phyloP scores from a whole-genome alignment of 2,888 invertebrate genomes.

The Tenthredo amoena region DNA sequence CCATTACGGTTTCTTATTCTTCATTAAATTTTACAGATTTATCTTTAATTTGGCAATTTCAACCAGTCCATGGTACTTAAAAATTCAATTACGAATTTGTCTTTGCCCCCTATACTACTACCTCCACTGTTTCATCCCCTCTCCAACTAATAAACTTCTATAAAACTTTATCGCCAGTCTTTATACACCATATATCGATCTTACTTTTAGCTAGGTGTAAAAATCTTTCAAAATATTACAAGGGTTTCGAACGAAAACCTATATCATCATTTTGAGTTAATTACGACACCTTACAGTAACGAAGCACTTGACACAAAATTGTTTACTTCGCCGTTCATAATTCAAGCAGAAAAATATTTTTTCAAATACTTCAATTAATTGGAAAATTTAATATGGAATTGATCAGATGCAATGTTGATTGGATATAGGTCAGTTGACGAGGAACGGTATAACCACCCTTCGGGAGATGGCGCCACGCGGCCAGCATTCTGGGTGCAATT shows the following conservation, averaged over 20 bases:
- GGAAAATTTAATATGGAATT: not conserved
- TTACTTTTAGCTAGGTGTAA: not conserved
- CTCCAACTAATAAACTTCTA: not conserved
- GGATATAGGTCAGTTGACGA: slow-evolving; percentile 48
- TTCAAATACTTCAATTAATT: not conserved
- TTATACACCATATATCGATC: not conserved
- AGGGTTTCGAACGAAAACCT: not conserved
- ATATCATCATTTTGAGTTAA: not conserved
- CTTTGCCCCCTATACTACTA: not conserved
- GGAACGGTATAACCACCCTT: slow-evolving; percentile 29
- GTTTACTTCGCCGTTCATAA: not conserved
- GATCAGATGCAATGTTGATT: not conserved
- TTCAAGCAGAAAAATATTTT: not conserved
- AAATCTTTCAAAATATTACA: not conserved
- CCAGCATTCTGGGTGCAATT: slow-evolving; percentile 49
- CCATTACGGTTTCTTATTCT: slow-evolving; percentile 50
- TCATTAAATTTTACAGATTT: slow-evolving; percentile 47
- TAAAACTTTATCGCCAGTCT: not conserved
- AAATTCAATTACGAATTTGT: slow-evolving; percentile 43
- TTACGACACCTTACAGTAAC: not conserved
- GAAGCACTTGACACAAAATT: not conserved
- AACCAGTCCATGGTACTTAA: slow-evolving; percentile 43
- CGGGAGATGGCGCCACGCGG: slow-evolving; percentile 54
- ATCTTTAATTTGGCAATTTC: slow-evolving; percentile 44
- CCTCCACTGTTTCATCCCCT: not conserved